These are phyloP conservation scores for Eilema depressum DNA, from an alignment of 2,888 invertebrate genomes.

Conservation along the genomic window DNA sequence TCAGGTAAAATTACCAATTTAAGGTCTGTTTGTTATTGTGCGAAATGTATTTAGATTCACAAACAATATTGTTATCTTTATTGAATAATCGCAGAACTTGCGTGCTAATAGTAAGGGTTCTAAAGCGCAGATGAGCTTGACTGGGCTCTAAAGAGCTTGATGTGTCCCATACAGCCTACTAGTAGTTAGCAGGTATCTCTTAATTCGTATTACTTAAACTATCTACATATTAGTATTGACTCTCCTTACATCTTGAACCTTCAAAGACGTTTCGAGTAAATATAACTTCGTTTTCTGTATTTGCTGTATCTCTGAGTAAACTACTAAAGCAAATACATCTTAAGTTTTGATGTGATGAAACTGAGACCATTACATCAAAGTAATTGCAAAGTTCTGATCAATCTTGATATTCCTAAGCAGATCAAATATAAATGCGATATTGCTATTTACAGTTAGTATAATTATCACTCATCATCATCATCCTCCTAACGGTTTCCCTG, in stretches of 20 bases:
- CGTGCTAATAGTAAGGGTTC: no score
- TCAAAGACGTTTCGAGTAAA: slow-evolving; percentile 5
- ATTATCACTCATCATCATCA: neutral
- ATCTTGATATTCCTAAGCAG: neutral
- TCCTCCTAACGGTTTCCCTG: no score
- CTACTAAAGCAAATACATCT: slow-evolving; percentile 1
- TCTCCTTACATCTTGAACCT: neutral
- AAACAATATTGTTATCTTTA: neutral
- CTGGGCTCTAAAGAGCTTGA: no score
- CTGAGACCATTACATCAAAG: neutral
- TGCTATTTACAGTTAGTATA: neutral
- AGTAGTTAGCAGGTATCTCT: no score
- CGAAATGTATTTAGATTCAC: neutral
- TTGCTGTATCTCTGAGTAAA: neutral
- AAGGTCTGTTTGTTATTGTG: neutral
- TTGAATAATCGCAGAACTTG: no score
- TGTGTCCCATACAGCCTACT: neutral
- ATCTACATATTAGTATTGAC: slow-evolving; percentile 4
- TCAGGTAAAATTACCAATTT: neutral
- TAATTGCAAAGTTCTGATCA: neutral
- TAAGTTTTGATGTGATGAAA: neutral
- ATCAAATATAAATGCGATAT: neutral
- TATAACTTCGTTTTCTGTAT: slow-evolving; percentile 4
- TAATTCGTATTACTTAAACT: neutral
- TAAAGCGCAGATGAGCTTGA: no score